These are phyloP conservation scores for Limenitis camilla DNA, from an alignment of 2,888 invertebrate species.

Conservation along the genomic window DNA sequence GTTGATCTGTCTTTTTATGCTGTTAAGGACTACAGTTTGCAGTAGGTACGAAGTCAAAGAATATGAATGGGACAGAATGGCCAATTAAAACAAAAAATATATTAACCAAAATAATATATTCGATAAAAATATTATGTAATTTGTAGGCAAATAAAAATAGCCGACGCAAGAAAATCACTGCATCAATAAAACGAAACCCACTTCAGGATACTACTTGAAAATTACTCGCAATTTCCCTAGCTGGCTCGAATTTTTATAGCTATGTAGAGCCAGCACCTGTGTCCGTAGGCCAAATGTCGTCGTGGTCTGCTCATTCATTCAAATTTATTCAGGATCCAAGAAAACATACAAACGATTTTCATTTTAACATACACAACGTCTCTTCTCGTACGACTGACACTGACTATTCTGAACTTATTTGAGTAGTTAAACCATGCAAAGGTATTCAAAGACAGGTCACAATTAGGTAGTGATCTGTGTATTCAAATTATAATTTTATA, in stretches of 20 bases:
- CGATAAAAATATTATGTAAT: background rate
- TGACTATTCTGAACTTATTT: too few relatives aligned
- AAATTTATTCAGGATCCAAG: conserved; percentile 53
- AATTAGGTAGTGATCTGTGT: too few relatives aligned
- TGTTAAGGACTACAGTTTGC: too few relatives aligned
- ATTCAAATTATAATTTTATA: too few relatives aligned
- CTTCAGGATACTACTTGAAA: conserved; percentile 11
- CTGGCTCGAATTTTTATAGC: conserved; percentile 33
- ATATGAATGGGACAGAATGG: too few relatives aligned
- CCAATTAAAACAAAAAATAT: background rate
- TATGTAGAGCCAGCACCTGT: conserved; percentile 42
- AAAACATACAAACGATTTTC: conserved; percentile 3
- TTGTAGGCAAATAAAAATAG: background rate
- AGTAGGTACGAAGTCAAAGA: too few relatives aligned
- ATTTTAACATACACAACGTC: background rate
- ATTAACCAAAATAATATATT: background rate
- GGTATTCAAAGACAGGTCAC: too few relatives aligned
- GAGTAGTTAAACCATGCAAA: too few relatives aligned
- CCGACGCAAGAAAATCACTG: conserved; percentile 4
- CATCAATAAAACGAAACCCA: conserved; percentile 5
- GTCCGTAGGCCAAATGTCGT: conserved; percentile 45
- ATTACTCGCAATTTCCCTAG: conserved; percentile 12
- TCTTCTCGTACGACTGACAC: too few relatives aligned
- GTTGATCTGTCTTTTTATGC: too few relatives aligned
- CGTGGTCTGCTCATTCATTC: conserved; percentile 44